These are phyloP conservation scores for Brachionus angularis DNA, from an alignment of 1,140 invertebrate genomes.

Conservation along the genomic window DNA sequence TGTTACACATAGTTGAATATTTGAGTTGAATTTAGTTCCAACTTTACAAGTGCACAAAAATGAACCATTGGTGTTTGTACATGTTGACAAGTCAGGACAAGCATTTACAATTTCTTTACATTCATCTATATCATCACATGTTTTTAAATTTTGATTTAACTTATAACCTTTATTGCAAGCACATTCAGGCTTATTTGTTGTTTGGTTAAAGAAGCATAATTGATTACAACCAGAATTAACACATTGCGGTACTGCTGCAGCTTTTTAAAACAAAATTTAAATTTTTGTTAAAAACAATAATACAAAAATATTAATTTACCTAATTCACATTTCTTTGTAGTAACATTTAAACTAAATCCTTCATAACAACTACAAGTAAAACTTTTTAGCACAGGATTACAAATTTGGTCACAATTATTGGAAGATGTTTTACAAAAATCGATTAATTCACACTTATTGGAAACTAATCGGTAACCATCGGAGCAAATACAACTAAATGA, in stretches of 20 bases:
- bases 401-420: conserved; percentile 17
- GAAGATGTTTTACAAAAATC: neutral
- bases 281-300: neutral
- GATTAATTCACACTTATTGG: neutral
- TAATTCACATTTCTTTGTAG: neutral
- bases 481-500: neutral
- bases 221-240: neutral
- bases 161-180: neutral
- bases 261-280: neutral
- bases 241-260: neutral
- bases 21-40: neutral
- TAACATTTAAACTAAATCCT: neutral
- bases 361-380: neutral
- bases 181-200: neutral
- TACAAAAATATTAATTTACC: neutral
- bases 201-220: neutral
- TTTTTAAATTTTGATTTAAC: no score
- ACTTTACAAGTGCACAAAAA: neutral
- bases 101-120: no score
- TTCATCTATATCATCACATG: neutral
- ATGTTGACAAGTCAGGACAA: no score
- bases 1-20: neutral
- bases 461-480: neutral
- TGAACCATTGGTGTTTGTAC: no score
- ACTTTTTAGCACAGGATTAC: neutral